Percentiles rank a stretch among this genome's conserved stretches.
These are phyloP conservation scores for Idaea aversata DNA, from an alignment of 2,888 invertebrate species.

Conservation along the genomic window DNA sequence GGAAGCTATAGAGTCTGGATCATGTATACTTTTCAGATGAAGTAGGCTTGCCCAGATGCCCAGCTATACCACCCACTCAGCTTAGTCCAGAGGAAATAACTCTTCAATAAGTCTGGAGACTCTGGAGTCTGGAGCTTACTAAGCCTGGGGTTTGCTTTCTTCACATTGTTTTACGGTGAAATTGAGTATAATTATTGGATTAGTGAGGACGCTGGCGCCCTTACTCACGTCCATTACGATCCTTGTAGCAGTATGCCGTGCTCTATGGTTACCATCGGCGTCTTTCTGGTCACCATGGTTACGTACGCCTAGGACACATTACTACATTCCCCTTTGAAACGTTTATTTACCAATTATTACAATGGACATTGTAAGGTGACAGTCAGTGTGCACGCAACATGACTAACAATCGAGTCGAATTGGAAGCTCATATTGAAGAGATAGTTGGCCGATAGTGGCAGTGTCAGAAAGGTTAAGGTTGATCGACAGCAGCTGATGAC, in stretches of 20 bases:
- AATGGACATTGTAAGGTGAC: constrained; percentile 43
- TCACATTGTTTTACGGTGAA: not conserved
- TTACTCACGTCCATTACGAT: not conserved
- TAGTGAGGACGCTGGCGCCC: not conserved
- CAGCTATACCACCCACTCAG: no score
- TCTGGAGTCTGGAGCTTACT: no score
- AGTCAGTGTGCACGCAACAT: constrained; percentile 41
- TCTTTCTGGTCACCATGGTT: constrained; percentile 56
- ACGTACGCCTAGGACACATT: constrained; percentile 38
- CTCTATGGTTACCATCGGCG: constrained; percentile 52
- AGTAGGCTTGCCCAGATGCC: no score
- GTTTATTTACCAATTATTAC: constrained; percentile 65
- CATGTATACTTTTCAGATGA: no score
- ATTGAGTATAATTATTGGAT: not conserved
- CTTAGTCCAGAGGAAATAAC: no score
- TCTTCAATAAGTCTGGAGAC: no score
- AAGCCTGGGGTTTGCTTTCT: no score
- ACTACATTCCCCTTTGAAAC: constrained; percentile 40
- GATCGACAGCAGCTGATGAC: constrained; percentile 35
- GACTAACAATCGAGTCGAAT: not conserved
- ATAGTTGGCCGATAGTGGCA: not conserved
- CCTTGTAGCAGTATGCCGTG: constrained; percentile 12
- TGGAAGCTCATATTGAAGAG: not conserved
- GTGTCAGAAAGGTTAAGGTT: constrained; percentile 36
- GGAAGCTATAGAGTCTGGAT: no score